Evolutionary conservation across 2,888 invertebrate species (phyloP).

Genomic region (Agriopis aurantiaria): DNA sequence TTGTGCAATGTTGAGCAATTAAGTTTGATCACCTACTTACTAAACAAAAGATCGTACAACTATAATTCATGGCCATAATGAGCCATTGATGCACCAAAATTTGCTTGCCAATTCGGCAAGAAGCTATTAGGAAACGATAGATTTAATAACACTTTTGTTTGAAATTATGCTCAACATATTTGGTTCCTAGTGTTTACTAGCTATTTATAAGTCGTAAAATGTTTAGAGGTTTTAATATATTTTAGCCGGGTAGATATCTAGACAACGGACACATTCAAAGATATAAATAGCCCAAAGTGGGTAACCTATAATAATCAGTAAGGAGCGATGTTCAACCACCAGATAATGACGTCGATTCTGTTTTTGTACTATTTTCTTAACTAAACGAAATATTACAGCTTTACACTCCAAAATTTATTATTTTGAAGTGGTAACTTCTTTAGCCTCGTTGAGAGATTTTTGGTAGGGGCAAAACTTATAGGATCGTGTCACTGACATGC

Average conservation of each 20-base stretch:
- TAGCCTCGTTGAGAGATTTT: too few relatives aligned
- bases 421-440: too few relatives aligned
- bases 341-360: conserved; percentile 1
- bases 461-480: too few relatives aligned
- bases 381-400: too few relatives aligned
- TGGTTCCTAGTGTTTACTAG: not conserved
- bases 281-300: not conserved
- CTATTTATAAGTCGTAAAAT: not conserved
- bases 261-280: too few relatives aligned
- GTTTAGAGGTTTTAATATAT: not conserved
- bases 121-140: not conserved
- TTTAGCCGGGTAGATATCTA: too few relatives aligned
- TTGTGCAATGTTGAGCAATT: too few relatives aligned
- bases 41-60: conserved; percentile 1
- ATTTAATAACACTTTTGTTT: not conserved
- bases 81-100: not conserved
- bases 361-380: too few relatives aligned
- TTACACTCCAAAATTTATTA: too few relatives aligned
- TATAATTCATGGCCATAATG: not conserved
- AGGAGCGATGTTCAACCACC: not conserved
- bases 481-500: too few relatives aligned
- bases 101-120: not conserved
- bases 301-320: not conserved
- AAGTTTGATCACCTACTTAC: not conserved
- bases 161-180: not conserved